phyloP scores from a whole-genome alignment of 2,888 invertebrate genomes.

The Drepana falcataria region DNA sequence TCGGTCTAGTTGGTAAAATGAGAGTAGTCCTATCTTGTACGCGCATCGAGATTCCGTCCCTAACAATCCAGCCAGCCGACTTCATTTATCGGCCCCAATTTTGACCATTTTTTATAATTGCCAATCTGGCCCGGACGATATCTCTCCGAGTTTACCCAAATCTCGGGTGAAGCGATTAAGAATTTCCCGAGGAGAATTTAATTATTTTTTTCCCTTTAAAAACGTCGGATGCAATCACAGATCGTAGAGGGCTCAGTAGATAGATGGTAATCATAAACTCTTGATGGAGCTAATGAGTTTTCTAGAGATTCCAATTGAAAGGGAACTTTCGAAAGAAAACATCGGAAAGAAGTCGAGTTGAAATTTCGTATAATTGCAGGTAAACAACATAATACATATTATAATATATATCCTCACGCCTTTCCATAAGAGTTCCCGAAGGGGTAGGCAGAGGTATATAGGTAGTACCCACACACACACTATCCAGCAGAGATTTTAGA shows the following conservation, averaged over 20 bases:
- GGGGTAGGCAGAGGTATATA: too few species aligned
- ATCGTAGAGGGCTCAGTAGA: not conserved
- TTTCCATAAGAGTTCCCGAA: too few species aligned
- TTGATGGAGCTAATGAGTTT: not conserved
- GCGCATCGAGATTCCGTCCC: slow-evolving; percentile 11
- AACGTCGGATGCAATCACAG: slow-evolving; percentile 5
- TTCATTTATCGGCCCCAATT: slow-evolving; percentile 38
- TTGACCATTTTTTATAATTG: slow-evolving; percentile 56
- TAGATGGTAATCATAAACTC: not conserved
- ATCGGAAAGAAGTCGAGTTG: too few species aligned
- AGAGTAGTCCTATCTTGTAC: slow-evolving; percentile 21
- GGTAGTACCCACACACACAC: too few species aligned
- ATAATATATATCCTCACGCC: too few species aligned
- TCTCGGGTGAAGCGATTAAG: slow-evolving; percentile 31
- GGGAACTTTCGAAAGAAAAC: not conserved
- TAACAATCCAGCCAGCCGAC: slow-evolving; percentile 12
- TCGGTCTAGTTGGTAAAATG: too few species aligned
- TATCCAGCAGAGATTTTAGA: too few species aligned
- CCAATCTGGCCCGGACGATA: slow-evolving; percentile 44
- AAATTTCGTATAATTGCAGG: too few species aligned
- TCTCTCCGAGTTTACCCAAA: slow-evolving; percentile 18
- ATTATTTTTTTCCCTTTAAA: slow-evolving; percentile 26
- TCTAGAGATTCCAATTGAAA: not conserved
- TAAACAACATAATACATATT: too few species aligned
- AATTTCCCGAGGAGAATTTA: slow-evolving; percentile 31